Evolutionary conservation across 2,888 invertebrate genomes (phyloP).

Genomic region (Reticulitermes lucifugus): DNA sequence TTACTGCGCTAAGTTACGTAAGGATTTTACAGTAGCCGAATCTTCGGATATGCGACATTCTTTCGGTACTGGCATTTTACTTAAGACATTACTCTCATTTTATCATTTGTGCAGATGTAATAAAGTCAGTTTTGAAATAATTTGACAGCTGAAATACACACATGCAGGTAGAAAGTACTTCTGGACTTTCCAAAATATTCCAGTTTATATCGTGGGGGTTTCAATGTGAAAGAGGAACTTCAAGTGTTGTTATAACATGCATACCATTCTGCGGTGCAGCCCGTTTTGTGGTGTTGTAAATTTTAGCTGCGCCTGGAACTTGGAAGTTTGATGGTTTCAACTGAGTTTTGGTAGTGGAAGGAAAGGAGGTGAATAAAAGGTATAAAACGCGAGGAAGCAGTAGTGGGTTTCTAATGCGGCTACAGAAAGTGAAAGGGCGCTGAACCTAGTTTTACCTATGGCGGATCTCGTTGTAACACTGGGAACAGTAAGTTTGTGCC

Average conservation of each 20-base stretch:
- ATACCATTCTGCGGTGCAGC: not conserved
- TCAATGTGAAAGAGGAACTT: not conserved
- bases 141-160: not conserved
- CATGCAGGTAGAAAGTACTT: not conserved
- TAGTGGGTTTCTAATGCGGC: not conserved
- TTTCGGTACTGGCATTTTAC: no score
- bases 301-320: constrained; percentile 1
- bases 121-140: not conserved
- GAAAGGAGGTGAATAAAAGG: no score
- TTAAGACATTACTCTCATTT: no score
- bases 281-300: not conserved
- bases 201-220: not conserved
- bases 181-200: not conserved
- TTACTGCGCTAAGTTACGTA: no score
- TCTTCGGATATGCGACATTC: no score
- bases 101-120: not conserved
- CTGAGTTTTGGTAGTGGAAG: not conserved
- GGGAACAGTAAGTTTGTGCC: not conserved
- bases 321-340: not conserved
- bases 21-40: no score
- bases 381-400: constrained; percentile 14
- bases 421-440: not conserved
- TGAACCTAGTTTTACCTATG: not conserved
- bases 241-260: not conserved
- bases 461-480: not conserved